Evolutionary conservation across 2,888 invertebrate species (phyloP).

Genomic region (Druceiella hillmani): DNA sequence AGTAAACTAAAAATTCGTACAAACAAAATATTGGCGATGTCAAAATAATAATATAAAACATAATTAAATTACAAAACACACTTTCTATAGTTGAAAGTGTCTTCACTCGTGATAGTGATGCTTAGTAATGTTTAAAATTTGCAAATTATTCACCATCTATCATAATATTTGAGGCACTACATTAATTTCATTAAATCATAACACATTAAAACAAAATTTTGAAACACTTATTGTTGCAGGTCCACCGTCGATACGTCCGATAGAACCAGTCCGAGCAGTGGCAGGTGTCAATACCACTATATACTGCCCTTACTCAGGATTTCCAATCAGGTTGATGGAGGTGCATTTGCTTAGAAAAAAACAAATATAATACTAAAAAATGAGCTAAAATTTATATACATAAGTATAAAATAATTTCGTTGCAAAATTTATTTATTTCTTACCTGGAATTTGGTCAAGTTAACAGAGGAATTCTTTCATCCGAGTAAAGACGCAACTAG

Average conservation of each 20-base stretch:
- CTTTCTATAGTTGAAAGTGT: too few relatives aligned
- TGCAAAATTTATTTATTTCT: too few relatives aligned
- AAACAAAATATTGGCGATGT: too few relatives aligned
- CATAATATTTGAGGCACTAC: too few relatives aligned
- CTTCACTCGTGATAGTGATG: too few relatives aligned
- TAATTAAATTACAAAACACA: too few relatives aligned
- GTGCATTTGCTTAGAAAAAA: constrained; percentile 52
- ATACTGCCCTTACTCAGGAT: constrained; percentile 82
- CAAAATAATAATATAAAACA: too few relatives aligned
- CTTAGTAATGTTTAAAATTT: too few relatives aligned
- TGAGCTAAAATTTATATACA: background rate
- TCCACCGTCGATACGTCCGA: constrained; percentile 65
- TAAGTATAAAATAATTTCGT: background rate
- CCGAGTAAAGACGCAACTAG: background rate
- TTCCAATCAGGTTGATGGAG: constrained; percentile 67
- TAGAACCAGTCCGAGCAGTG: constrained; percentile 71
- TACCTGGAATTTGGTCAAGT: background rate
- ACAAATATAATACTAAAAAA: too few relatives aligned
- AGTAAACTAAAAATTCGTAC: too few relatives aligned
- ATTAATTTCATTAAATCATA: background rate
- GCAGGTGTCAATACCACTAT: constrained; percentile 72
- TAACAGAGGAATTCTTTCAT: background rate
- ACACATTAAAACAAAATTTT: background rate
- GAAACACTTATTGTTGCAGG: constrained; percentile 48
- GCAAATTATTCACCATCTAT: too few relatives aligned